These are phyloP conservation scores for Scaptomyza hsui DNA, from an alignment of 1,140 invertebrate genomes.

Conservation along the genomic window DNA sequence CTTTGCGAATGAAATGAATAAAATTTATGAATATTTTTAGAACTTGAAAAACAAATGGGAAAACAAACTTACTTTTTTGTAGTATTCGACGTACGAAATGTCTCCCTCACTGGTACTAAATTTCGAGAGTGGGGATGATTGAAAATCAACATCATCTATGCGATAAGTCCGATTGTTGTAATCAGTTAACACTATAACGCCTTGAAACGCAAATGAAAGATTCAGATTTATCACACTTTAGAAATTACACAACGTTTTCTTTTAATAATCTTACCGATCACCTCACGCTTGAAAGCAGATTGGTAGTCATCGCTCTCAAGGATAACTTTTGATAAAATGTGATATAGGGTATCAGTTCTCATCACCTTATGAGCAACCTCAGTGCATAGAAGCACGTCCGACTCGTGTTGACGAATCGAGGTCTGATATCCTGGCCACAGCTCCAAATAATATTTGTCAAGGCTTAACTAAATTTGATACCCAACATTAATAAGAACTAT, in stretches of 20 bases:
- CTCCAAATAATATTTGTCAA: slow-evolving; percentile 63
- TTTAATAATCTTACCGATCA: slow-evolving; percentile 85
- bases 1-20: too few relatives aligned
- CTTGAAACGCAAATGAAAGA: slow-evolving; percentile 32
- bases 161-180: slow-evolving; percentile 97
- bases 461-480: slow-evolving; percentile 6
- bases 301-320: slow-evolving; percentile 84
- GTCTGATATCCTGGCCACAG: slow-evolving; percentile 93
- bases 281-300: slow-evolving; percentile 85
- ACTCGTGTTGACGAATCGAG: slow-evolving; percentile 91
- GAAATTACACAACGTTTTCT: background rate
- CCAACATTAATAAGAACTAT: background rate
- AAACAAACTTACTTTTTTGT: slow-evolving; percentile 86
- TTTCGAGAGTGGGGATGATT: slow-evolving; percentile 86
- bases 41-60: too few relatives aligned
- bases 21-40: too few relatives aligned
- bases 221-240: background rate
- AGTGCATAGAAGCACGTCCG: slow-evolving; percentile 88
- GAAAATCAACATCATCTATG: slow-evolving; percentile 93
- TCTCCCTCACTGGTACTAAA: slow-evolving; percentile 86
- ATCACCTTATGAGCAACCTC: slow-evolving; percentile 92
- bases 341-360: slow-evolving; percentile 86
- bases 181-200: slow-evolving; percentile 90
- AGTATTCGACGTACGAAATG: slow-evolving; percentile 91
- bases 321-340: slow-evolving; percentile 86